These are phyloP conservation scores for Prolemur simus DNA, from an alignment of 2,113 vertebrate genomes.

Conservation along the genomic window DNA sequence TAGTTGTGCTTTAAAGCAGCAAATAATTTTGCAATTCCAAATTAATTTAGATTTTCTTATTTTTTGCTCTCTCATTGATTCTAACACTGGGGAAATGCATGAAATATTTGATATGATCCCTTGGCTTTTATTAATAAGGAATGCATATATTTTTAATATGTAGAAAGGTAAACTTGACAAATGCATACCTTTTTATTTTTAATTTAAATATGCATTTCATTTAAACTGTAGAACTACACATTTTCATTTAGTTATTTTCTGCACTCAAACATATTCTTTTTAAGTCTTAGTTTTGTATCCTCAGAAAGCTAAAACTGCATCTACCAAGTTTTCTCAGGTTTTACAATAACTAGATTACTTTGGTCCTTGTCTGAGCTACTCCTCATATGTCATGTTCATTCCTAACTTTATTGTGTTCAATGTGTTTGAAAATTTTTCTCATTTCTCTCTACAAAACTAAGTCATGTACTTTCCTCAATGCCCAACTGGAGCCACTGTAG, in stretches of 20 bases:
- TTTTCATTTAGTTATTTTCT: not conserved
- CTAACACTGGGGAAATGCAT: not conserved
- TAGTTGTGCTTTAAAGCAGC: not conserved
- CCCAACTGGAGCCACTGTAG: not conserved
- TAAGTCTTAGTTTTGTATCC: not conserved
- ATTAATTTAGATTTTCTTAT: constrained; percentile 10
- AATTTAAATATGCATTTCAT: not conserved
- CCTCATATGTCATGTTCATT: not conserved
- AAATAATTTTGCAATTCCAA: not conserved
- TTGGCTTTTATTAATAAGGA: not conserved
- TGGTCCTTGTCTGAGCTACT: not conserved
- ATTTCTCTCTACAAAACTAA: not conserved
- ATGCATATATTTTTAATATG: not conserved
- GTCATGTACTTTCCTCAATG: not conserved
- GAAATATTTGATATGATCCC: not conserved
- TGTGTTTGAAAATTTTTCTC: not conserved
- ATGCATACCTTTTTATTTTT: not conserved
- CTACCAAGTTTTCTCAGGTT: not conserved
- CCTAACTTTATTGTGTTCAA: not conserved
- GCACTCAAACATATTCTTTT: not conserved
- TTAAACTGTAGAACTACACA: not conserved
- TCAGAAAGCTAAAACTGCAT: not conserved
- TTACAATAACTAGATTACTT: not conserved
- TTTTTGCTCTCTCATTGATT: not conserved
- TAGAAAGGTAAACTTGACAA: not conserved